These are phyloP conservation scores for Myopa tessellatipennis DNA, from an alignment of 2,888 invertebrate species.

Conservation along the genomic window DNA sequence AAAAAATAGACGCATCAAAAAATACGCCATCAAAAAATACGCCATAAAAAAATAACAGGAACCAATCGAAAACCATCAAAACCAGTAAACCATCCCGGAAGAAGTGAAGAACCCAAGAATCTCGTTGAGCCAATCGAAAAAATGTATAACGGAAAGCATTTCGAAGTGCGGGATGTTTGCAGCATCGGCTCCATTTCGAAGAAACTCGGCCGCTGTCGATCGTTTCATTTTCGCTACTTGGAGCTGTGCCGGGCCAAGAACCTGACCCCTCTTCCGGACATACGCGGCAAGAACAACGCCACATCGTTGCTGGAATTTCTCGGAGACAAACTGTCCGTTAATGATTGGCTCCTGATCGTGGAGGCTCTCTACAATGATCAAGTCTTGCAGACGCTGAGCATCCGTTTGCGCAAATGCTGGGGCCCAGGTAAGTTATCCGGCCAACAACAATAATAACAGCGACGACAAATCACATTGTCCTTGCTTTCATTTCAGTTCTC, in stretches of 20 bases:
- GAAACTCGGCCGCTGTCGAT: conserved; percentile 62
- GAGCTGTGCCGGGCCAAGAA: conserved; percentile 66
- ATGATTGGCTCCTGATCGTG: conserved; percentile 81
- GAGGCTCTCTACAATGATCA: conserved; percentile 79
- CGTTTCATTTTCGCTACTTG: conserved; percentile 66
- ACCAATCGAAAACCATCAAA: conserved; percentile 5
- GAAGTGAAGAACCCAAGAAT: background rate
- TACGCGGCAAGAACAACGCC: conserved; percentile 64
- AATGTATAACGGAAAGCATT: conserved; percentile 46
- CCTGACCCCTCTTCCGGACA: conserved; percentile 58
- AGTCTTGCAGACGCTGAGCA: conserved; percentile 76
- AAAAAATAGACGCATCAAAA: background rate
- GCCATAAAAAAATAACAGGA: conserved; percentile 32
- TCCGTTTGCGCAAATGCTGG: conserved; percentile 72
- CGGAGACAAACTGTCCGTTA: conserved; percentile 80
- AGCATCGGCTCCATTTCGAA: conserved; percentile 48
- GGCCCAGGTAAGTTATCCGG: conserved; percentile 55
- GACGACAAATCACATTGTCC: background rate
- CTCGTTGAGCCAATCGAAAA: background rate
- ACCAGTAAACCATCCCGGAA: too few species aligned
- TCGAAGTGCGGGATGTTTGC: conserved; percentile 49
- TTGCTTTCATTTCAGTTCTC: conserved; percentile 50
- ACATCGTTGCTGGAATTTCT: conserved; percentile 76
- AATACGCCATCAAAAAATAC: conserved; percentile 29
- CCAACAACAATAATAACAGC: background rate